Conservation (phyloP, 2,113 vertebrate genomes). For the Pristiophorus japonicus region DNA sequence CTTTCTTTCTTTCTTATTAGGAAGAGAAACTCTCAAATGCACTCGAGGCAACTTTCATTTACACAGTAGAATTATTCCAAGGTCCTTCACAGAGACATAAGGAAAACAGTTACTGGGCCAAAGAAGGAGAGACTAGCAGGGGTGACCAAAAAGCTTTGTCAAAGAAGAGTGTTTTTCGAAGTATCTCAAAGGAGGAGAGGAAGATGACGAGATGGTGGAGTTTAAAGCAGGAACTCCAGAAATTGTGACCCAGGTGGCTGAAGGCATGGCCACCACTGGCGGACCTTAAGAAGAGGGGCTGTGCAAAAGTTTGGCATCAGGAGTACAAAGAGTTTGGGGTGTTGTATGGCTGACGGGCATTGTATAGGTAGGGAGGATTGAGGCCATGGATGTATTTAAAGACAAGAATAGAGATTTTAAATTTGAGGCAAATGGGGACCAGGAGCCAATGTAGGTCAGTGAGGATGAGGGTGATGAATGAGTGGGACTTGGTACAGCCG, state of each 20-base stretch:
- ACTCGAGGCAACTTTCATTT: neutral
- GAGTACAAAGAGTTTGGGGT: neutral
- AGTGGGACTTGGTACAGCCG: neutral
- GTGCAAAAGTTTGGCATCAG: neutral
- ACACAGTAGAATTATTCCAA: too few species aligned
- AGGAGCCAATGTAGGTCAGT: too few species aligned
- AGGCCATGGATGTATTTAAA: neutral
- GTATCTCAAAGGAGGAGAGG: neutral
- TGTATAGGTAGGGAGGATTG: neutral
- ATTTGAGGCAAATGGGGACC: neutral
- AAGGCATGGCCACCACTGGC: neutral
- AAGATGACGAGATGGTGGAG: neutral
- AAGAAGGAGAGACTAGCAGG: too few species aligned
- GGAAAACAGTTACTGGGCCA: too few species aligned
- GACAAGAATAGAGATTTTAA: neutral
- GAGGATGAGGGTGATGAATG: neutral
- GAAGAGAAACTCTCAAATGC: neutral
- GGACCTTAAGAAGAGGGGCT: neutral
- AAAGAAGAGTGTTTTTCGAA: neutral
- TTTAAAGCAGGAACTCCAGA: neutral
- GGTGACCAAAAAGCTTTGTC: too few species aligned
- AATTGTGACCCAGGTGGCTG: neutral
- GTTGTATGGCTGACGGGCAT: neutral
- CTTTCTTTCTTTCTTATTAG: too few species aligned
- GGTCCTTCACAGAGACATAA: too few species aligned